phyloP scores from a whole-genome alignment of 2,888 invertebrate genomes.

The Caenorhabditis japonica region DNA sequence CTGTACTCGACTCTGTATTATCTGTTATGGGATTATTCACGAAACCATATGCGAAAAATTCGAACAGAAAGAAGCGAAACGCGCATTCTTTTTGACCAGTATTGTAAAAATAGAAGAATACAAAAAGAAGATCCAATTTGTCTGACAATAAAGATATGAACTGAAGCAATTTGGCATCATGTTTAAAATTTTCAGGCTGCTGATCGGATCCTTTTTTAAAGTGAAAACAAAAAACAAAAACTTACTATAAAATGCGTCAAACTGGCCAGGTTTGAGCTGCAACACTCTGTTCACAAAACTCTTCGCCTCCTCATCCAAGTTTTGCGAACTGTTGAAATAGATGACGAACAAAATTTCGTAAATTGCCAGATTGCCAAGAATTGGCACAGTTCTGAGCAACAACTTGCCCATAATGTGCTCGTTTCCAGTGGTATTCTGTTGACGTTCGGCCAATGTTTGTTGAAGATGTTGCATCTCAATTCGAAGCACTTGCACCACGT shows the following conservation, averaged over 20 bases:
- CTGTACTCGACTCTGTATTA: no score
- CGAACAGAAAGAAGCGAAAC: no score
- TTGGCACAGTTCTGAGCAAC: constrained; percentile 47
- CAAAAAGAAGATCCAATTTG: no score
- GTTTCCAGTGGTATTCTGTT: no score
- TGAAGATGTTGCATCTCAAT: constrained; percentile 12
- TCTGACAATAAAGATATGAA: no score
- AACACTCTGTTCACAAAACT: constrained; percentile 36
- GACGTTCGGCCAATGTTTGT: neutral
- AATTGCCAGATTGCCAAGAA: constrained; percentile 20
- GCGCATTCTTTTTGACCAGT: no score
- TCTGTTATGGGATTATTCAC: no score
- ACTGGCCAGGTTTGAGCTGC: constrained; percentile 10
- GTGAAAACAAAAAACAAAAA: neutral
- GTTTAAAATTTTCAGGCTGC: no score
- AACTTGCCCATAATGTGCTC: constrained; percentile 29
- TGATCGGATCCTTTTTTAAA: no score
- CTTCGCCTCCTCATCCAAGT: constrained; percentile 18
- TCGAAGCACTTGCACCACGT: constrained; percentile 4
- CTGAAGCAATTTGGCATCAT: no score
- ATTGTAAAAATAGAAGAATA: no score
- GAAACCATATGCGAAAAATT: no score
- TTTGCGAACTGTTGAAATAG: constrained; percentile 5
- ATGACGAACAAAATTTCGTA: constrained; percentile 48
- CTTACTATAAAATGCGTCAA: constrained; percentile 41